Percentiles rank a stretch among this genome's conserved stretches.
Evolutionary conservation across 2,113 vertebrate genomes (phyloP).

Genomic region (Cygnus atratus): DNA sequence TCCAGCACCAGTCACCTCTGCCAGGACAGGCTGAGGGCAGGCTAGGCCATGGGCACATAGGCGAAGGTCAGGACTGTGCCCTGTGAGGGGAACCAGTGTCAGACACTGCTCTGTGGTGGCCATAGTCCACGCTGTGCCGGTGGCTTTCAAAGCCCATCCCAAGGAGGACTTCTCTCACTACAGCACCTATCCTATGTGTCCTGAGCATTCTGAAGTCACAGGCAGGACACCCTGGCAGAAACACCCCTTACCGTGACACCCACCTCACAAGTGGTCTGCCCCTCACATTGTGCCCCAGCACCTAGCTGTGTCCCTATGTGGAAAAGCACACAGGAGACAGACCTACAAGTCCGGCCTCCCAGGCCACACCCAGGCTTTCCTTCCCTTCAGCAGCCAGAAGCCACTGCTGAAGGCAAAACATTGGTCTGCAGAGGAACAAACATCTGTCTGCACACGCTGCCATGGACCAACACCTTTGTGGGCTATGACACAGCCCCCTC

Average conservation of each 20-base stretch:
- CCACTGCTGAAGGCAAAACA: background rate
- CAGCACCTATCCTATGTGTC: background rate
- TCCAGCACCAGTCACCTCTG: background rate
- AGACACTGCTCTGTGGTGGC: no score
- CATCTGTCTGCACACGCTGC: background rate
- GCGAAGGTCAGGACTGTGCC: background rate
- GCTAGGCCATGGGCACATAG: background rate
- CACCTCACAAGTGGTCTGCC: background rate
- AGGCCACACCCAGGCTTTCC: background rate
- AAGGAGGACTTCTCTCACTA: no score
- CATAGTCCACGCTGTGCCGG: no score
- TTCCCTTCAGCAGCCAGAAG: background rate
- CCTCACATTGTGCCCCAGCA: background rate
- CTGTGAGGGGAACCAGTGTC: no score
- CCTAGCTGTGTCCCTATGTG: background rate
- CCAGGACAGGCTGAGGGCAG: background rate
- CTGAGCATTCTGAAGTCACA: background rate
- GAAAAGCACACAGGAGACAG: background rate
- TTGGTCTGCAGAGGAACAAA: background rate
- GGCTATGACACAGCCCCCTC: background rate
- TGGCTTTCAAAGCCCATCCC: no score
- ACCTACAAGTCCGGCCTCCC: no score
- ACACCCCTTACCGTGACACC: background rate
- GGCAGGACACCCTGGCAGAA: background rate
- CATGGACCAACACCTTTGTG: background rate